Evolutionary conservation across 2,888 invertebrate species (phyloP).

Genomic region (Idaea biselata): DNA sequence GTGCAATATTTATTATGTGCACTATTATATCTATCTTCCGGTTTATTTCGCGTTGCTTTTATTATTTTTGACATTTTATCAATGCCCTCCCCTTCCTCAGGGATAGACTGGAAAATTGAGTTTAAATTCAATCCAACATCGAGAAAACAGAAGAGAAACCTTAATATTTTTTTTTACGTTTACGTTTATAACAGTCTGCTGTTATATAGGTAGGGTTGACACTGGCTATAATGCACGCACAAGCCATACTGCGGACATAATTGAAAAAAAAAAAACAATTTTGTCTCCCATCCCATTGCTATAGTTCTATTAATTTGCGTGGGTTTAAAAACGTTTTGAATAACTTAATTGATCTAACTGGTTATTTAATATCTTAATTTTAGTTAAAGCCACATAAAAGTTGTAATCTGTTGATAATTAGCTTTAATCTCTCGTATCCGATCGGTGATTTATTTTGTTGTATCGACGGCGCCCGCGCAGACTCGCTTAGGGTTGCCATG

Average conservation of each 20-base stretch:
- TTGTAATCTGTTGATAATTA: conserved; percentile 22
- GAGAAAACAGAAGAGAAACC: too few species aligned
- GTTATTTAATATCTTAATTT: conserved; percentile 23
- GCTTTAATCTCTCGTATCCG: conserved; percentile 21
- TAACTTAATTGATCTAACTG: conserved; percentile 25
- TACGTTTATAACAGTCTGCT: too few species aligned
- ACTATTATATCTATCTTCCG: too few species aligned
- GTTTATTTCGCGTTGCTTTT: too few species aligned
- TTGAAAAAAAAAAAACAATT: background rate
- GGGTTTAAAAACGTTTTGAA: conserved; percentile 18
- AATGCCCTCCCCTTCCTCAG: too few species aligned
- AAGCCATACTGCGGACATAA: background rate
- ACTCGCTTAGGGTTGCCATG: too few species aligned
- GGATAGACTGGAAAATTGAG: too few species aligned
- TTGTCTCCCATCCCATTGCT: background rate
- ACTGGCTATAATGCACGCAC: background rate
- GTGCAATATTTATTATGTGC: too few species aligned
- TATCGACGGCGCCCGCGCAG: background rate
- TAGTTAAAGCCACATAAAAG: conserved; percentile 17
- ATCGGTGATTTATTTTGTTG: conserved; percentile 20
- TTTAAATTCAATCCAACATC: too few species aligned
- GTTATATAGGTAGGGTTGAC: background rate
- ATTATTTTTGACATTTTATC: too few species aligned
- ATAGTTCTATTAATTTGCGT: conserved; percentile 5
- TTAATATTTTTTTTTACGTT: too few species aligned